Conservation (phyloP, 2,797 vertebrate genomes). For the Crenuchus spilurus region DNA sequence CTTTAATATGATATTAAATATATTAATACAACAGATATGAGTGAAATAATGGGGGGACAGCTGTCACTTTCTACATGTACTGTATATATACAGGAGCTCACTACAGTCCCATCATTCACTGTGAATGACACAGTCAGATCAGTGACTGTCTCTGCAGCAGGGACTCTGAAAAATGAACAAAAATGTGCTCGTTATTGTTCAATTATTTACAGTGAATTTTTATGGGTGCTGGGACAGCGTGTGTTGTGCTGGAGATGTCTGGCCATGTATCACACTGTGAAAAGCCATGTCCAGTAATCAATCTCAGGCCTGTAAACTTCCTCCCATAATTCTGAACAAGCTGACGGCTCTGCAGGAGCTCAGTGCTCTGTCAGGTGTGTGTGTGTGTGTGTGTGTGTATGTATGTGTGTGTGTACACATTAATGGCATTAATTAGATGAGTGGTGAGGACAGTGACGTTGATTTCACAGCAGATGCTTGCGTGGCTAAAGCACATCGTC, state of each 20-base stretch:
- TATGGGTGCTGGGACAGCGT: slow-evolving; percentile 26
- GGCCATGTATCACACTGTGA: slow-evolving; percentile 63
- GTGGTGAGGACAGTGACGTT: background rate
- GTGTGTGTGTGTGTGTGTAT: background rate
- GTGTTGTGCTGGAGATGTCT: slow-evolving; percentile 45
- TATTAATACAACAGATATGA: too few species aligned
- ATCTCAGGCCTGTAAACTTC: slow-evolving; percentile 53
- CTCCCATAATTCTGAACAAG: background rate
- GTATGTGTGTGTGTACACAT: background rate
- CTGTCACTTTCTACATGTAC: background rate
- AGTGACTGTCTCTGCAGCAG: slow-evolving; percentile 27
- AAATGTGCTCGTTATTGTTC: slow-evolving; percentile 30
- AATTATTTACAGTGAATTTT: slow-evolving; percentile 44
- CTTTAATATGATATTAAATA: too few species aligned
- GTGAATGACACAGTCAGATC: background rate
- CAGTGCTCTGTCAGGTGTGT: background rate
- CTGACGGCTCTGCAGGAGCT: slow-evolving; percentile 13
- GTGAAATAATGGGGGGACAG: background rate
- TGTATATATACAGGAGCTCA: background rate
- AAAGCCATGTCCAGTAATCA: slow-evolving; percentile 66
- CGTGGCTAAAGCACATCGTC: background rate
- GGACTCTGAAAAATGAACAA: slow-evolving; percentile 37
- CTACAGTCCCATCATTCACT: slow-evolving; percentile 3
- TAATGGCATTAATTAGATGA: slow-evolving; percentile 11
- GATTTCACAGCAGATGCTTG: slow-evolving; percentile 8